Evolutionary conservation across 2,888 invertebrate species (phyloP).

Genomic region (Nomada ruficornis): DNA sequence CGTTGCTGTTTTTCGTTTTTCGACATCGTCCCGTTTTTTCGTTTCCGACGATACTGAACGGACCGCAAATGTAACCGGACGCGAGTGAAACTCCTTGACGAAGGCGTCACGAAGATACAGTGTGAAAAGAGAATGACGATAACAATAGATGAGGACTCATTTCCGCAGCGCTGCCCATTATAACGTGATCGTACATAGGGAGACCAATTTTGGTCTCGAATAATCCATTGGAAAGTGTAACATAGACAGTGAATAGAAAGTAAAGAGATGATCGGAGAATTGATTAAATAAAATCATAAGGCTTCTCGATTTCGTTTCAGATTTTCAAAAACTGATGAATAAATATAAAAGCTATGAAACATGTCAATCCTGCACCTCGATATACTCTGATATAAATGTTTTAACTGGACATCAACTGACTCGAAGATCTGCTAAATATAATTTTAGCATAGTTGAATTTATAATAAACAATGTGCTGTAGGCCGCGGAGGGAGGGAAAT

Average conservation of each 20-base stretch:
- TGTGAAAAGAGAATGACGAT: slow-evolving; percentile 15
- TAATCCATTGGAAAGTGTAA: background rate
- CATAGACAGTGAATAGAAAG: too few relatives aligned
- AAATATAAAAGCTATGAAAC: too few relatives aligned
- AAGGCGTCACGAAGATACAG: slow-evolving; percentile 4
- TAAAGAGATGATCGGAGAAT: background rate
- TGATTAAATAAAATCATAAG: background rate
- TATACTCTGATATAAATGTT: too few relatives aligned
- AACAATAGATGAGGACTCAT: slow-evolving; percentile 26
- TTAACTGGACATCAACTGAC: too few relatives aligned
- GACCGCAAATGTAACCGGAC: slow-evolving; percentile 4
- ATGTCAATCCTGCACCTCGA: too few relatives aligned
- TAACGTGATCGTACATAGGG: background rate
- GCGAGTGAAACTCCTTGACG: background rate
- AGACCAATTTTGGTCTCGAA: background rate
- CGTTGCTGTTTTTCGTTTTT: slow-evolving; percentile 24
- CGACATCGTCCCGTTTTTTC: background rate
- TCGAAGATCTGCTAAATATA: too few relatives aligned
- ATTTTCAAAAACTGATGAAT: too few relatives aligned
- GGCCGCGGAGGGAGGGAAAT: too few relatives aligned
- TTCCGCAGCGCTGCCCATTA: slow-evolving; percentile 25
- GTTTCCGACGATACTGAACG: slow-evolving; percentile 3
- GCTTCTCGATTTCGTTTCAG: too few relatives aligned
- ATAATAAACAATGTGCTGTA: too few relatives aligned
- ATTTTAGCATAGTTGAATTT: too few relatives aligned